A percentile compares a stretch with the other conserved stretches of the same genome.
Evolutionary conservation across 1,140 invertebrate genomes (phyloP).

Genomic region (Zophobas atratus): DNA sequence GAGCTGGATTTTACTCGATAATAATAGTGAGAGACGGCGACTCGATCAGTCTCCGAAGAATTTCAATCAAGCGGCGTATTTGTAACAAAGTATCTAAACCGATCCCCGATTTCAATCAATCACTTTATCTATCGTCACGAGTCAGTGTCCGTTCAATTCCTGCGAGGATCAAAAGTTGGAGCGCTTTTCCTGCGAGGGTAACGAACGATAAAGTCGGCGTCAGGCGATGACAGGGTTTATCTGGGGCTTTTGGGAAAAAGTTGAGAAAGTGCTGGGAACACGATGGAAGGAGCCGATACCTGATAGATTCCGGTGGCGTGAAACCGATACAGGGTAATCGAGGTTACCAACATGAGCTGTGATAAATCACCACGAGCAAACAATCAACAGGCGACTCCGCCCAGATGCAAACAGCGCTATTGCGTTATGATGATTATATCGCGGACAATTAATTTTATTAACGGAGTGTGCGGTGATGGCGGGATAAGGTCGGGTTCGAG

Average conservation of each 20-base stretch:
- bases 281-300: too few species aligned
- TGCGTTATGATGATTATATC: slow-evolving; percentile 20
- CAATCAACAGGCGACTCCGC: slow-evolving; percentile 29
- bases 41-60: background rate
- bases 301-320: too few species aligned
- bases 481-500: too few species aligned
- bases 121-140: background rate
- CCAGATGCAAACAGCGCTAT: slow-evolving; percentile 12
- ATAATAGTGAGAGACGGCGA: too few species aligned
- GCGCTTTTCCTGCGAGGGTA: background rate
- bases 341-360: slow-evolving; percentile 11
- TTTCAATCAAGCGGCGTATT: background rate
- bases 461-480: slow-evolving; percentile 1
- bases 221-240: too few species aligned
- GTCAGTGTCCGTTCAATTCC: background rate
- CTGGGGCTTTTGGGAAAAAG: too few species aligned
- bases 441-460: slow-evolving; percentile 16
- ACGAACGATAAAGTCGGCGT: background rate
- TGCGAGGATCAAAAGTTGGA: background rate
- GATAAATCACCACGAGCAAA: slow-evolving; percentile 12
- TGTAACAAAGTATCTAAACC: background rate
- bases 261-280: too few species aligned
- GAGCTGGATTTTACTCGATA: too few species aligned
- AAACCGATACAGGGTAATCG: background rate
- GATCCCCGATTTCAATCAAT: background rate